A percentile compares a stretch with the other conserved stretches of the same genome.
These are phyloP conservation scores for Mamestra configurata DNA, from an alignment of 1,140 invertebrate species.

Conservation along the genomic window DNA sequence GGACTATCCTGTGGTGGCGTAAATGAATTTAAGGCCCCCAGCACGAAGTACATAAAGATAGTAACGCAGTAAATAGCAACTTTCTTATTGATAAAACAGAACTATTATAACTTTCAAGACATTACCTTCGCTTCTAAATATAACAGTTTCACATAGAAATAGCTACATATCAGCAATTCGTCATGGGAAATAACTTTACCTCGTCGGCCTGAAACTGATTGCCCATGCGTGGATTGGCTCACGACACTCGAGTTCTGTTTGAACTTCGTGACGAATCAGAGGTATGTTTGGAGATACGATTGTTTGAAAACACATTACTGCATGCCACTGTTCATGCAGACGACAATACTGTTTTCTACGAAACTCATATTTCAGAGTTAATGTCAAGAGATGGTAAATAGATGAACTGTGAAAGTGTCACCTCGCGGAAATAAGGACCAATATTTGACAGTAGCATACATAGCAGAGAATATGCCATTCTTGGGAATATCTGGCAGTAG, in stretches of 20 bases:
- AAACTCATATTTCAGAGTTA: not conserved
- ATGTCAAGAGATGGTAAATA: not conserved
- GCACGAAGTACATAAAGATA: no score
- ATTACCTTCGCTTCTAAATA: not conserved
- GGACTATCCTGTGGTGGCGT: no score
- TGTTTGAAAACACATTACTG: constrained; percentile 40
- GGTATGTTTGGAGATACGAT: constrained; percentile 19
- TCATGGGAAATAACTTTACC: constrained; percentile 16
- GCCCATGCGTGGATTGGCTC: constrained; percentile 6
- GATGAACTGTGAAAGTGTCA: not conserved
- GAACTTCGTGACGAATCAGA: constrained; percentile 26
- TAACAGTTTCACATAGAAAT: not conserved
- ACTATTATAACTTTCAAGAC: no score
- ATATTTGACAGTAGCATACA: no score
- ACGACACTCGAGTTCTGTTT: constrained; percentile 6
- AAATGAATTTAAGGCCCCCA: no score
- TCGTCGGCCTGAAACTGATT: constrained; percentile 4
- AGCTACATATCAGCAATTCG: constrained; percentile 6
- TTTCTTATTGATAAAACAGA: not conserved
- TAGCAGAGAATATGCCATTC: no score
- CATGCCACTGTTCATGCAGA: not conserved
- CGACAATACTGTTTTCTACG: not conserved
- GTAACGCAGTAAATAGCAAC: no score
- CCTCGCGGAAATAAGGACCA: no score
- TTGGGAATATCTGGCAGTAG: no score